Evolutionary conservation across 2,888 invertebrate genomes (phyloP).

Genomic region (Diploptera punctata): DNA sequence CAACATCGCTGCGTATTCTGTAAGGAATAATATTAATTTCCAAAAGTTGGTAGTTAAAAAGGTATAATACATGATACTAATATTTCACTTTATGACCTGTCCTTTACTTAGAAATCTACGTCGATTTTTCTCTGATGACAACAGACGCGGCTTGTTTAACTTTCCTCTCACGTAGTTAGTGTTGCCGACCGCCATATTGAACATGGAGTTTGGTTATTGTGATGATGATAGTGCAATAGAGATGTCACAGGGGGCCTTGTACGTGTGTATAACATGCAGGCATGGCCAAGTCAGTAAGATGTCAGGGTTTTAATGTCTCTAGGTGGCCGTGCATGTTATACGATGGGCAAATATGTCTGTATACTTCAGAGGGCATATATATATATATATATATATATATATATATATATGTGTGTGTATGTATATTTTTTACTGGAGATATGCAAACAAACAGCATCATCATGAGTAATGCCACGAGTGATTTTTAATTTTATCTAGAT

Average conservation of each 20-base stretch:
- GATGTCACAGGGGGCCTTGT: not conserved
- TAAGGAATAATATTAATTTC: not conserved
- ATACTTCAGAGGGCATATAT: not conserved
- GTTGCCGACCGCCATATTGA: too few species aligned
- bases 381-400: not conserved
- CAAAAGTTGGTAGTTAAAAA: not conserved
- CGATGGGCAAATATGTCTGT: not conserved
- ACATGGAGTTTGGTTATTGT: not conserved
- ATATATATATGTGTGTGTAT: not conserved
- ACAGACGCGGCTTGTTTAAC: too few species aligned
- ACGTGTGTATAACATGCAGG: not conserved
- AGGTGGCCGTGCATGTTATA: not conserved
- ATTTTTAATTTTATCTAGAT: too few species aligned
- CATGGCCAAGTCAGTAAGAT: too few species aligned
- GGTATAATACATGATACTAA: not conserved
- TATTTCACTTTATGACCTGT: not conserved
- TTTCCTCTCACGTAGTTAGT: not conserved
- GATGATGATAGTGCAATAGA: not conserved
- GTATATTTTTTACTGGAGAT: not conserved
- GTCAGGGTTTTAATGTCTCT: too few species aligned
- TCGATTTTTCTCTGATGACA: conserved; percentile 4
- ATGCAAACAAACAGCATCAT: not conserved
- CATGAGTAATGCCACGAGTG: too few species aligned
- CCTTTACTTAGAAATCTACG: not conserved
- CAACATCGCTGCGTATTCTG: not conserved